Evolutionary conservation across 2,113 vertebrate genomes (phyloP).

Genomic region (Pavo muticus): DNA sequence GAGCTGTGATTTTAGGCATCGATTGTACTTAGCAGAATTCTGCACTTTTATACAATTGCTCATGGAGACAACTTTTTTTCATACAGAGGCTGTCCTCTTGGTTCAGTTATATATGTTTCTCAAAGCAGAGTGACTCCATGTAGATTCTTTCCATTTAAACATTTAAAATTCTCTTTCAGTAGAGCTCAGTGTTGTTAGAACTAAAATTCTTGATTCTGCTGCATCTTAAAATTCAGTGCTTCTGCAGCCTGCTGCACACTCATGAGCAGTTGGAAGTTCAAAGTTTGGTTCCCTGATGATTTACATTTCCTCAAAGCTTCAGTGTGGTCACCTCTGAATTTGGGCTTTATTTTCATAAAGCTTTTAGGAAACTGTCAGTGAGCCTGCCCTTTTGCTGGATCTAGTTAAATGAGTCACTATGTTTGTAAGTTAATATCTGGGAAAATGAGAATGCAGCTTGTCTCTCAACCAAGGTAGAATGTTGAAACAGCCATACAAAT

Average conservation of each 20-base stretch:
- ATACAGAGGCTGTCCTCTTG: neutral
- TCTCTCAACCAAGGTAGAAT: too few relatives aligned
- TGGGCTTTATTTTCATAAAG: neutral
- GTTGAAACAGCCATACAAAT: too few relatives aligned
- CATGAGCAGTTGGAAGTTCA: neutral
- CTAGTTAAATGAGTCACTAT: neutral
- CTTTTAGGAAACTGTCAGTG: neutral
- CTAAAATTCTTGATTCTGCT: neutral
- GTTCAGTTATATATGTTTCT: neutral
- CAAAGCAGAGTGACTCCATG: neutral
- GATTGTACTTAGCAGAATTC: neutral
- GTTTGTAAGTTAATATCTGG: neutral
- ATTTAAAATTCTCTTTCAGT: too few relatives aligned
- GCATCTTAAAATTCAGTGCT: neutral
- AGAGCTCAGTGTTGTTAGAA: neutral
- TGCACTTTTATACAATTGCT: fast-evolving
- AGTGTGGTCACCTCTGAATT: neutral
- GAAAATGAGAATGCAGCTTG: too few relatives aligned
- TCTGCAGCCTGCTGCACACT: neutral
- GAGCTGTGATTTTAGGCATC: neutral
- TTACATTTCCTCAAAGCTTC: neutral
- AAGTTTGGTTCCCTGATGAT: neutral
- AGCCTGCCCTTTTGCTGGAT: neutral
- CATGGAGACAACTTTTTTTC: neutral
- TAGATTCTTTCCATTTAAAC: neutral